These are phyloP conservation scores for Agrotis clavis DNA, from an alignment of 2,888 invertebrate species.

Conservation along the genomic window DNA sequence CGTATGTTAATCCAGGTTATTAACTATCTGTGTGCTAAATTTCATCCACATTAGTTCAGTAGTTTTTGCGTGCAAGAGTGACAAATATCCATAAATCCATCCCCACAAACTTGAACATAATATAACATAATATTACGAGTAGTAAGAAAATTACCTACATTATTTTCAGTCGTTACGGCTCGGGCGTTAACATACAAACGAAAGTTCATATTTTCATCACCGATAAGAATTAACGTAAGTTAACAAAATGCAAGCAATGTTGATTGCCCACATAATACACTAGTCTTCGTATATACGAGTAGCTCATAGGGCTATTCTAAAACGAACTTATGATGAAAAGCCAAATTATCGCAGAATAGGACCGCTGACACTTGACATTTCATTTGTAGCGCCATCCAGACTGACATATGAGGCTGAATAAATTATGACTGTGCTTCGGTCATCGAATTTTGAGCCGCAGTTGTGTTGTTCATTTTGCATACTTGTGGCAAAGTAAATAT, in stretches of 20 bases:
- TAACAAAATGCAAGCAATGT: neutral
- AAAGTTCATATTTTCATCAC: too few relatives aligned
- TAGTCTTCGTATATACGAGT: too few relatives aligned
- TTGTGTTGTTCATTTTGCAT: conserved; percentile 20
- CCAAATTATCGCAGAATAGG: neutral
- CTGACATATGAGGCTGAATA: conserved; percentile 44
- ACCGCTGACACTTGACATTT: neutral
- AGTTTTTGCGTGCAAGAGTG: too few relatives aligned
- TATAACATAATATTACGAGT: too few relatives aligned
- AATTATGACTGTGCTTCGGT: conserved; percentile 21
- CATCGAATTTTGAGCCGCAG: conserved; percentile 24
- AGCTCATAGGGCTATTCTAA: neutral
- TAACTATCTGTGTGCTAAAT: too few relatives aligned
- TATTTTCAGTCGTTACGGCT: too few relatives aligned
- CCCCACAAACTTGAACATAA: too few relatives aligned
- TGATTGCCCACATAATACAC: neutral
- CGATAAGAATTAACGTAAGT: neutral
- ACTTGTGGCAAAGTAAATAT: neutral
- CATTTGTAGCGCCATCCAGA: conserved; percentile 19
- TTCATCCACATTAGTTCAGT: too few relatives aligned
- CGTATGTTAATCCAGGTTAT: too few relatives aligned
- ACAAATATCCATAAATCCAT: too few relatives aligned
- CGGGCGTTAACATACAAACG: too few relatives aligned
- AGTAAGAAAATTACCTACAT: too few relatives aligned
- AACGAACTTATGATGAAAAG: neutral